Base-by-base conservation (phyloP, 2,113 vertebrate genomes). In the Procapra przewalskii region DNA sequence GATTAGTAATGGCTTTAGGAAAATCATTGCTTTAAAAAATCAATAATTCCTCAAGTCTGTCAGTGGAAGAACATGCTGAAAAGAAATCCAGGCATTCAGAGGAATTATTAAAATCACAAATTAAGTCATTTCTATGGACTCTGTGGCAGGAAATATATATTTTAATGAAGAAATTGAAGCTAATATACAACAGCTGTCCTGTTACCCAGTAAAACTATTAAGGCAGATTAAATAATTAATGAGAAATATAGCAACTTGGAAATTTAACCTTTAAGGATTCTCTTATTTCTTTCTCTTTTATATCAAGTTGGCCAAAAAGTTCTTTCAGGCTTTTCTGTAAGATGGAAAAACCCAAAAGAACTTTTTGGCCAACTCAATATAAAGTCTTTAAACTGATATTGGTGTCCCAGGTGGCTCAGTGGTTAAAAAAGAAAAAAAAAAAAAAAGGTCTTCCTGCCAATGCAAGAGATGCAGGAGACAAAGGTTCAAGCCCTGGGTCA, bases 101-200 rank as follows among this genome's bases (percentile, higher is more conserved):
- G 82, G 82, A 97, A 96, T 98, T 97, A 97, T 97, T 98, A 97
- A 96, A 71, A 97, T 96, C 97, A 98, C 97, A 98, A 97, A 98
- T 98, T 97, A 97, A 98, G 95, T 97, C 97, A 97, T 94, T 96
- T 98, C 97, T 97, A 97, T 91, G 93, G 94, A 97, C 88, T 94
- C 85, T 82, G 79, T 21, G 60, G 71, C 96, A 98, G 98, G 96
- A 98, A 98, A 98, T 97, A 97, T 96, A 97, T 93, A n/a, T 93
- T 97, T 98, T 98, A 98, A 98, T 97, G 96, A 98, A 93, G 93
- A 97, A 98, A 98, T 96, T 94, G 92, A 91, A 98, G 93, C 92
- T 98, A 98, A 98, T 97, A 95, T 80, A 5, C 91, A 98, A 94
- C 97, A 98, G 96, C 94, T 98, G 96, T 89, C 94, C 86, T 91